Percentiles rank a stretch among this genome's conserved stretches.
Conservation (phyloP, 2,888 invertebrate species). For the Tetanocera ferruginea region DNA sequence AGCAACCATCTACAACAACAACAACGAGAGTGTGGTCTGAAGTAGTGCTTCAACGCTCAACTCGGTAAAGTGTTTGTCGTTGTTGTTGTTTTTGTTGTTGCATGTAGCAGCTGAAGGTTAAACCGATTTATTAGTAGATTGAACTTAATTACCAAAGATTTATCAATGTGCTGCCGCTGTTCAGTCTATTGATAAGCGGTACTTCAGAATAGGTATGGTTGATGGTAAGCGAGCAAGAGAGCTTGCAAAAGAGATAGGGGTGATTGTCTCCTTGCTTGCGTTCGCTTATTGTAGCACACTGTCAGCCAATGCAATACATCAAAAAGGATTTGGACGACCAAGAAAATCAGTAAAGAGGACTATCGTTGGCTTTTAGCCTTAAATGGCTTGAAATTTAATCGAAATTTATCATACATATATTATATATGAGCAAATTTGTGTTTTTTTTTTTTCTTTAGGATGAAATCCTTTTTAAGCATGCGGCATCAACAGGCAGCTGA, state of each 20-base stretch:
- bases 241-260: not conserved
- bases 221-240: not conserved
- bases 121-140: slow-evolving; percentile 46
- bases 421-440: not conserved
- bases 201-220: not conserved
- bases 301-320: slow-evolving; percentile 21
- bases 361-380: not conserved
- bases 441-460: not conserved
- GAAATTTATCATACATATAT: not conserved
- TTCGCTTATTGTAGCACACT: slow-evolving; percentile 1
- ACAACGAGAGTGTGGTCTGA: not conserved
- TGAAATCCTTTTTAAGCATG: not conserved
- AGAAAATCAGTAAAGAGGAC: not conserved
- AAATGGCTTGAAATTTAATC: not conserved
- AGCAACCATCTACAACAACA: slow-evolving; percentile 4
- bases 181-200: slow-evolving; percentile 29
- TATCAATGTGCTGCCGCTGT: slow-evolving; percentile 39
- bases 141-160: slow-evolving; percentile 47
- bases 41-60: not conserved
- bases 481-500: slow-evolving; percentile 1
- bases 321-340: slow-evolving; percentile 18
- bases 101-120: slow-evolving; percentile 36
- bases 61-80: not conserved
- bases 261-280: not conserved
- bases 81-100: slow-evolving; percentile 11